Base-by-base conservation (phyloP, 2,797 vertebrate genomes). In the Chelonia mydas region DNA sequence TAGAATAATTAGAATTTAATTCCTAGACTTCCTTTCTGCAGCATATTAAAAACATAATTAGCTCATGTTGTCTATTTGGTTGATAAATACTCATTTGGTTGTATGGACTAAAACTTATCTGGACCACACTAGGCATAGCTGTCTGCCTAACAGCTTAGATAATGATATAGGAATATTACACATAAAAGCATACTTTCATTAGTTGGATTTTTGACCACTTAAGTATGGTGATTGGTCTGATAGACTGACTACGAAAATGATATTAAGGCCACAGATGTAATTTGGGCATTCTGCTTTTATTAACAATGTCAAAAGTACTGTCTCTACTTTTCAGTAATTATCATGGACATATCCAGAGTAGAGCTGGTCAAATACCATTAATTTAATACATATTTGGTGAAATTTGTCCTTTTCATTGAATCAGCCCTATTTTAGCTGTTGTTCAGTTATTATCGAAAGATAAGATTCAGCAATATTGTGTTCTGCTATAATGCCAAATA, bases 1-100 rank as follows among this genome's bases (percentile, higher is more conserved):
- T 59, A 88, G 74, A 92, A 84, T 90, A 96, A 97, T 96, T 97
- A 86, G 53, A 82, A 95, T 94, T 94, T 93, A 68, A 55, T 80
- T 95, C 83, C 83, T 81, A 54, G 50, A 87, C 12, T 83, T 90
- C 81, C 90, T 81, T 89, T 80, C 59, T 83, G 61, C 11, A 31
- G 31, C 72, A 53, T 55, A 51, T 37, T 78, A 85, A 83, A 95
- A 95, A 50, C 91, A 84, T 86, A 76, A 81, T 92, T 83, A 68
- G 91, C 51, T 57, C 86, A 61, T 2, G 0, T 79, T 74, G 54
- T 94, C 89, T 93, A 81, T 37, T 37, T 49, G 13, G 25, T 77
- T 96, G 94, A 96, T 95, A 95, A 96, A 94, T 91, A 90, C 49
- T 53, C 82, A 59, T 55, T 77, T 90, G 68, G 83, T 17, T 37